Conservation (phyloP, 2,888 invertebrate genomes). For the Andrena chrysosceles region DNA sequence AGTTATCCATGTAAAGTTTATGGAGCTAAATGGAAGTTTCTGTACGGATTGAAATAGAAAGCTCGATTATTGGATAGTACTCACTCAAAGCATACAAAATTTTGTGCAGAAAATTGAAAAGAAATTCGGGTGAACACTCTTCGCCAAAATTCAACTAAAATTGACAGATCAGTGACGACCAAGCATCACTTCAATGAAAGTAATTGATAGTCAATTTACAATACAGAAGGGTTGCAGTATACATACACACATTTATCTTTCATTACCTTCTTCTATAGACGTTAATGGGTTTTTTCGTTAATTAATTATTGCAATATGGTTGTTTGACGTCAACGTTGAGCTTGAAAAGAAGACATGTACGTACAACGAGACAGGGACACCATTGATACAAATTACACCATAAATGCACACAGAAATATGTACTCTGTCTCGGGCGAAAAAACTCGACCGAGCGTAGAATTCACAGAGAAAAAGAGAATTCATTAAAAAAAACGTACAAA, state of each 20-base stretch:
- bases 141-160: neutral
- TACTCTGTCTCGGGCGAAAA: conserved; percentile 26
- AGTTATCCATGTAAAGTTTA: neutral
- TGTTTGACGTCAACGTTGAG: conserved; percentile 51
- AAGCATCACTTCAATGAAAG: neutral
- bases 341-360: conserved; percentile 11
- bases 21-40: neutral
- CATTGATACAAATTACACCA: conserved; percentile 43
- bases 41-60: neutral
- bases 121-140: neutral
- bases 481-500: conserved; percentile 27
- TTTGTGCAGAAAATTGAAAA: conserved; percentile 9
- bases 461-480: conserved; percentile 41
- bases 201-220: conserved; percentile 1
- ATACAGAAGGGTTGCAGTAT: conserved; percentile 20
- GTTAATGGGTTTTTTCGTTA: neutral
- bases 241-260: conserved; percentile 5
- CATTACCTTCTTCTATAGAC: neutral
- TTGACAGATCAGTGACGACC: too few relatives aligned
- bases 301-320: neutral
- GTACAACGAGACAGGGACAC: conserved; percentile 39
- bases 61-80: conserved; percentile 5
- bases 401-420: conserved; percentile 50
- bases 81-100: conserved; percentile 3
- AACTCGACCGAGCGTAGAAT: conserved; percentile 11